Percentiles rank a stretch among this genome's conserved stretches.
Evolutionary conservation across 2,888 invertebrate genomes (phyloP).

Genomic region (Hydrotaea diabolus): DNA sequence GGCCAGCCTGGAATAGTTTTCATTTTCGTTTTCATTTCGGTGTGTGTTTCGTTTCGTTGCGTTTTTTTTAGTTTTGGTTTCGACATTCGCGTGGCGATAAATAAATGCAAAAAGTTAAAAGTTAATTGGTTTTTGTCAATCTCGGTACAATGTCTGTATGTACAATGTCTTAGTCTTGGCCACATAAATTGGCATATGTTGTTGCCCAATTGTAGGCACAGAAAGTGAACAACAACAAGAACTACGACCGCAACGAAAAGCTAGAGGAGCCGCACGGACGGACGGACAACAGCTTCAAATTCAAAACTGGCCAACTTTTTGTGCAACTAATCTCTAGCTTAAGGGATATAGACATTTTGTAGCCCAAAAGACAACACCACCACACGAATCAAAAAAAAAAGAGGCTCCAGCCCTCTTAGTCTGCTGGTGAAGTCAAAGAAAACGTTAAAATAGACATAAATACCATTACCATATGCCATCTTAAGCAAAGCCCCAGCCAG

Average conservation of each 20-base stretch:
- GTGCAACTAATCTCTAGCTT: conserved; percentile 54
- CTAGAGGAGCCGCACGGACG: not conserved
- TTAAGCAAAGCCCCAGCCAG: conserved; percentile 30
- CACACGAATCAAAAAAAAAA: conserved; percentile 16
- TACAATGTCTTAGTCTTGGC: conserved; percentile 21
- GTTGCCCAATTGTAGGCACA: conserved; percentile 39
- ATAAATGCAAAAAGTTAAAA: conserved; percentile 67
- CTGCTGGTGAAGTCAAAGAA: conserved; percentile 32
- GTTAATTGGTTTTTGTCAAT: conserved; percentile 68
- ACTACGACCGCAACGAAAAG: too few relatives aligned
- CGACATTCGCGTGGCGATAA: conserved; percentile 62
- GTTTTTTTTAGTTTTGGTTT: not conserved
- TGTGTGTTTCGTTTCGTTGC: not conserved
- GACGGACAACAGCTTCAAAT: conserved; percentile 20
- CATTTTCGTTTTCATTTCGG: conserved; percentile 42
- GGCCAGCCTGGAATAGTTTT: conserved; percentile 51
- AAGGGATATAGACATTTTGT: conserved; percentile 60
- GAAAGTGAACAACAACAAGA: conserved; percentile 20
- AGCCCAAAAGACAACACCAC: conserved; percentile 22
- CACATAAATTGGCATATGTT: conserved; percentile 51
- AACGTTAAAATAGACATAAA: conserved; percentile 67
- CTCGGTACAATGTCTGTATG: conserved; percentile 44
- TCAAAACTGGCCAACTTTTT: conserved; percentile 51
- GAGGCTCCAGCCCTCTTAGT: not conserved
- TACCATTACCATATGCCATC: conserved; percentile 67